phyloP scores from a whole-genome alignment of 30 jellyfish, hydroid and myxozoan species.

The Aurelia aurita complex sp. Pacific region DNA sequence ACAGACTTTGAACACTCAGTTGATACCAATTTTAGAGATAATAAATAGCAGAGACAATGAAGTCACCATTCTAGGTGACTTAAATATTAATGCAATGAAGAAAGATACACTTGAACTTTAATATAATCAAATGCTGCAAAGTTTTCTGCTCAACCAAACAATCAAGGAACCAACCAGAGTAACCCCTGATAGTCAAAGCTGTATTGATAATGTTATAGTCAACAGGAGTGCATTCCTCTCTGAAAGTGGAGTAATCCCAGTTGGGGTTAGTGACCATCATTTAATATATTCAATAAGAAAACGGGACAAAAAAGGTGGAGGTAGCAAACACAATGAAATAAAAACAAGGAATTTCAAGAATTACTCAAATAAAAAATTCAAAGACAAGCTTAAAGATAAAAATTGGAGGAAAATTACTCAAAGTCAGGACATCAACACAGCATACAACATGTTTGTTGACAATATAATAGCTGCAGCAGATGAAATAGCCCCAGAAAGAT shows the following conservation, averaged over 20 bases:
- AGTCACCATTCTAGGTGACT: slow-evolving; percentile 35
- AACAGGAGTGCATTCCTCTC: slow-evolving; percentile 8
- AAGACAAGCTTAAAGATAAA: slow-evolving; percentile 33
- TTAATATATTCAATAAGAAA: slow-evolving; percentile 26
- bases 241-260: slow-evolving; percentile 38
- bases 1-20: slow-evolving; percentile 50
- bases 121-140: slow-evolving; percentile 19
- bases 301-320: slow-evolving; percentile 20
- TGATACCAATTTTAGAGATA: slow-evolving; percentile 31
- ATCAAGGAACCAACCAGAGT: slow-evolving; percentile 45
- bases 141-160: slow-evolving; percentile 30
- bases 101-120: slow-evolving; percentile 32
- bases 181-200: slow-evolving; percentile 34
- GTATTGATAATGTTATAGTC: slow-evolving; percentile 36
- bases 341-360: slow-evolving; percentile 40
- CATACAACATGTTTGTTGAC: slow-evolving; percentile 47
- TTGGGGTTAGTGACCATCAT: slow-evolving; percentile 50
- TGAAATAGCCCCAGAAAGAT: slow-evolving; percentile 42
- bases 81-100: slow-evolving; percentile 30
- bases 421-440: slow-evolving; percentile 42
- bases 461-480: slow-evolving; percentile 44
- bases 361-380: slow-evolving; percentile 32
- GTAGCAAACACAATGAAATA: slow-evolving; percentile 29
- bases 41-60: slow-evolving; percentile 44
- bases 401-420: slow-evolving; percentile 46